phyloP scores from a whole-genome alignment of 2,113 vertebrate species.

The Uria aalge region DNA sequence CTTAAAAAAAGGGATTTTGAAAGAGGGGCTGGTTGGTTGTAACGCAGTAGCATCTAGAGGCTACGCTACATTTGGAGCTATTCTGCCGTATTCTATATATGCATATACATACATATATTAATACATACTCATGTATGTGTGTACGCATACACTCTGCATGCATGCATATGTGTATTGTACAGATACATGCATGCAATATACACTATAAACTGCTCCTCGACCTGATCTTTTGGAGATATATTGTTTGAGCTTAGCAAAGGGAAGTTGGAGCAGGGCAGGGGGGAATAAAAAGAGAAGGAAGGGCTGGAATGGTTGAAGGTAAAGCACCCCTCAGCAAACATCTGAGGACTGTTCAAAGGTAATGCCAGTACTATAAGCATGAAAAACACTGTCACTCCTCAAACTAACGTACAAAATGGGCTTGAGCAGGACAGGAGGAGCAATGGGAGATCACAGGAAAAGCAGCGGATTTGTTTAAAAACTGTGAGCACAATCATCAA shows the following conservation, averaged over 20 bases:
- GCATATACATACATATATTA: neutral
- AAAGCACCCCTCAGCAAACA: neutral
- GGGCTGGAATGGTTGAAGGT: neutral
- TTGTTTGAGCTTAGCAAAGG: neutral
- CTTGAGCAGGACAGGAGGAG: neutral
- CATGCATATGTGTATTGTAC: neutral
- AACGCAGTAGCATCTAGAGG: neutral
- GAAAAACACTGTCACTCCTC: neutral
- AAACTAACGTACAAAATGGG: neutral
- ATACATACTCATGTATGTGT: neutral
- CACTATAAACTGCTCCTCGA: neutral
- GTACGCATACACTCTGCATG: no score
- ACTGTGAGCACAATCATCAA: neutral
- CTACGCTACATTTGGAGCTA: neutral
- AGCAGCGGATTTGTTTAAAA: neutral
- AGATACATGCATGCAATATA: neutral
- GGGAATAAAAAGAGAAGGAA: neutral
- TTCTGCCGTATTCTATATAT: neutral
- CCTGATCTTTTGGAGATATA: neutral
- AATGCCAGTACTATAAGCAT: neutral
- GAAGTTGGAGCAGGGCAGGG: neutral
- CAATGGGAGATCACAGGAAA: neutral
- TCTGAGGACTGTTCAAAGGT: neutral
- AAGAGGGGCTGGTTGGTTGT: neutral
- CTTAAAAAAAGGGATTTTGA: neutral